A percentile compares a stretch with the other conserved stretches of the same genome.
Conservation (phyloP, 2,797 vertebrate species). For the Phoeniculus purpureus region DNA sequence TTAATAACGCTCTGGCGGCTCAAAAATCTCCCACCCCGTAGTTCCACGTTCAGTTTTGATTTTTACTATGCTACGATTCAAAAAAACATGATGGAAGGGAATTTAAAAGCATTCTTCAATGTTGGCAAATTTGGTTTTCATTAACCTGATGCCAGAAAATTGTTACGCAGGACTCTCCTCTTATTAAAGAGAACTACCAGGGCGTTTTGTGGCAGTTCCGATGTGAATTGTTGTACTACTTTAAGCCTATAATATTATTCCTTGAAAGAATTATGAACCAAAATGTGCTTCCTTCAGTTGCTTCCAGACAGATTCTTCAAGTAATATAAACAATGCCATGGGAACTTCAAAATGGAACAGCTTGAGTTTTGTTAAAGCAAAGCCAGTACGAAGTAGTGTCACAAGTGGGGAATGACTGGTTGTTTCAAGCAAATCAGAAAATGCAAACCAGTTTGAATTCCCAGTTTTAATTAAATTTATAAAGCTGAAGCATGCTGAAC, state of each 20-base stretch:
- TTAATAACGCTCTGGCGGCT: neutral
- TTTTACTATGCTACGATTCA: neutral
- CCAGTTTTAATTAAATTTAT: neutral
- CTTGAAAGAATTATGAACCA: conserved; percentile 18
- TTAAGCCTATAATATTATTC: neutral
- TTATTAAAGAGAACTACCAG: neutral
- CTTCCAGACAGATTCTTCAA: neutral
- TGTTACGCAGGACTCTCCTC: neutral
- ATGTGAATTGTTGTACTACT: neutral
- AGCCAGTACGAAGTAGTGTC: neutral
- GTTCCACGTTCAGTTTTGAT: neutral
- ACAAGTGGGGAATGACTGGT: neutral
- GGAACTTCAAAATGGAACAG: neutral
- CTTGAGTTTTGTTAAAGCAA: neutral
- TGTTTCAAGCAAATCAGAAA: neutral
- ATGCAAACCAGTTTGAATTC: neutral
- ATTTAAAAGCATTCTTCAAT: neutral
- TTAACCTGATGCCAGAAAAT: neutral
- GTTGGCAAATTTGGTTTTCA: conserved; percentile 39
- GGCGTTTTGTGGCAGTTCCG: neutral
- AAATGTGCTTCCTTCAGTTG: neutral
- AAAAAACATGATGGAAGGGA: neutral
- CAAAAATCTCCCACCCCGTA: neutral
- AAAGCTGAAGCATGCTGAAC: neutral
- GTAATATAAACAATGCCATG: neutral